Percentiles rank a stretch among this genome's conserved stretches.
Conservation (phyloP, 2,797 vertebrate species). For the Scomberomorus guttatus region DNA sequence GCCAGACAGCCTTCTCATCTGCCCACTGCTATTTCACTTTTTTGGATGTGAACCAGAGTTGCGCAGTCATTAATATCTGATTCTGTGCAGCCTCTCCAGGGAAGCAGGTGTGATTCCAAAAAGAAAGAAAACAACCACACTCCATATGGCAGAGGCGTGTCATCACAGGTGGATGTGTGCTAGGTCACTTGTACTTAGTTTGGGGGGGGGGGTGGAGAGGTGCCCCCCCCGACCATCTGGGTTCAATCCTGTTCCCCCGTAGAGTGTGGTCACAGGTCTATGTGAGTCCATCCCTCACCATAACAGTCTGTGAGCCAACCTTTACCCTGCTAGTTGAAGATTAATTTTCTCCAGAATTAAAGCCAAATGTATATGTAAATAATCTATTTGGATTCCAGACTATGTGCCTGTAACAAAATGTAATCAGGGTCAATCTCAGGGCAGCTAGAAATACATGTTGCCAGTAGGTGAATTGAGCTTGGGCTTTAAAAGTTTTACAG, state of each 20-base stretch:
- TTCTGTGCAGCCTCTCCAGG: constrained; percentile 56
- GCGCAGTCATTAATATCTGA: constrained; percentile 65
- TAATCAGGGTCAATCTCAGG: constrained; percentile 17
- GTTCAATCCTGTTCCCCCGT: constrained; percentile 41
- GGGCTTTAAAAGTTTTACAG: constrained; percentile 4
- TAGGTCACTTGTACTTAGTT: constrained; percentile 69
- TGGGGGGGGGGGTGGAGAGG: constrained; percentile 35
- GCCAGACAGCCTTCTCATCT: constrained; percentile 54
- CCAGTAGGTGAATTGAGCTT: background rate
- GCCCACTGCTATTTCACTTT: constrained; percentile 51
- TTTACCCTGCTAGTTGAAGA: constrained; percentile 14
- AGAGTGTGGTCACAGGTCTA: constrained; percentile 46
- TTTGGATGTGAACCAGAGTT: constrained; percentile 62
- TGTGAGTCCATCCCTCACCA: constrained; percentile 35
- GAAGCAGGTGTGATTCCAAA: constrained; percentile 69
- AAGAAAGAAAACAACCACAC: constrained; percentile 63
- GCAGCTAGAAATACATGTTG: background rate
- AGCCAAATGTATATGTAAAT: background rate
- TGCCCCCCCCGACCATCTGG: constrained; percentile 68
- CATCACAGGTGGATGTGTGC: constrained; percentile 71
- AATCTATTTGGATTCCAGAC: constrained; percentile 22
- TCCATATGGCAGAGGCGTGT: constrained; percentile 72
- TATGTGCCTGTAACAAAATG: constrained; percentile 6
- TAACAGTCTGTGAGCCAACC: constrained; percentile 21
- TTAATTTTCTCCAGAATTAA: constrained; percentile 13